phyloP scores from a whole-genome alignment of 2,113 vertebrate species.

The Rafetus swinhoei region DNA sequence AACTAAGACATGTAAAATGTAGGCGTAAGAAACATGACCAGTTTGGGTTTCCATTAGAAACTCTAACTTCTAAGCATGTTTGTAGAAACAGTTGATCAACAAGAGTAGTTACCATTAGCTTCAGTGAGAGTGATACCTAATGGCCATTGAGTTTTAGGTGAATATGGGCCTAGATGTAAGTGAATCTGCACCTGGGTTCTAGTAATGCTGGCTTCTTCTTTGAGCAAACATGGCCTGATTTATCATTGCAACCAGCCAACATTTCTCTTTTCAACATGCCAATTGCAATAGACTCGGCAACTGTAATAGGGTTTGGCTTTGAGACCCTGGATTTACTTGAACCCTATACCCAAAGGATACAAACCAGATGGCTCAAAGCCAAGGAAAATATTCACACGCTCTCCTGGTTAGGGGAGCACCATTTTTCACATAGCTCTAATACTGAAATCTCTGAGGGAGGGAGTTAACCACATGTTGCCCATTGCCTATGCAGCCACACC shows the following conservation, averaged over 20 bases:
- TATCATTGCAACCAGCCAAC: background rate
- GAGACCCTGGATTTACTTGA: background rate
- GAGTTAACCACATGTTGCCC: conserved; percentile 3
- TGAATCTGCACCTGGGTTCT: background rate
- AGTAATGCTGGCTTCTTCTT: background rate
- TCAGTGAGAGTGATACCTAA: background rate
- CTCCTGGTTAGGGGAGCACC: background rate
- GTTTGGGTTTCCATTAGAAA: conserved; percentile 47
- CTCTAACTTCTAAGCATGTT: conserved; percentile 35
- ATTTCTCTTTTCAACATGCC: background rate
- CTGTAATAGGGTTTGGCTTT: background rate
- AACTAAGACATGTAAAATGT: conserved; percentile 53
- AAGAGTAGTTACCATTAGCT: background rate
- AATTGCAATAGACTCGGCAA: background rate
- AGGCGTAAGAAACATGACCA: conserved; percentile 49
- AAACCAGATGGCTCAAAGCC: background rate
- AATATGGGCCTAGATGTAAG: background rate
- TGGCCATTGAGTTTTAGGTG: background rate
- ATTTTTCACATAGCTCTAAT: conserved; percentile 19
- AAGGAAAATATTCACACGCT: background rate
- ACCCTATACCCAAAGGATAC: background rate
- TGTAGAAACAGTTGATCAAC: background rate
- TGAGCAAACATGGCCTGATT: background rate
- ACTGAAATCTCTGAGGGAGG: conserved; percentile 27
- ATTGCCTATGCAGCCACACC: conserved; percentile 44